phyloP scores from a whole-genome alignment of 1,140 invertebrate species.

The Eriocheir sinensis region DNA sequence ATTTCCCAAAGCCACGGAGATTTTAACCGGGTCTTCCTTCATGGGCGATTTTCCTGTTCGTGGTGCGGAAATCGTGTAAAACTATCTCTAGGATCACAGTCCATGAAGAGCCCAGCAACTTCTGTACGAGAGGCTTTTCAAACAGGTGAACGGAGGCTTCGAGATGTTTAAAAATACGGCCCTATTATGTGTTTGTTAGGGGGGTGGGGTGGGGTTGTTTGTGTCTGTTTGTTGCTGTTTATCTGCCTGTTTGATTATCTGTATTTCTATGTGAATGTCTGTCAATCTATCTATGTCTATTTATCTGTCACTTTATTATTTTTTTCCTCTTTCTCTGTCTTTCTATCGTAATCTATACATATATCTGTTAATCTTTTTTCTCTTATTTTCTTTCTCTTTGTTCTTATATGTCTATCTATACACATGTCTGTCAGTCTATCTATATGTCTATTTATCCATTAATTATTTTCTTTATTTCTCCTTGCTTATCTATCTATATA shows the following conservation, averaged over 20 bases:
- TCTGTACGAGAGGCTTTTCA: no score
- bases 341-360: neutral
- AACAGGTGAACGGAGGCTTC: neutral
- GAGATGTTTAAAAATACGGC: neutral
- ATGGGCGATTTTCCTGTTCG: no score
- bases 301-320: neutral
- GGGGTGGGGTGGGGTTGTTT: neutral
- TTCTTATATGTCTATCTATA: no score
- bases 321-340: no score
- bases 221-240: slow-evolving; percentile 22
- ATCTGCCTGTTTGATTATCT: neutral
- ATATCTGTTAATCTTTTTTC: neutral
- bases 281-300: neutral
- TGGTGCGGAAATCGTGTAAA: no score
- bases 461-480: neutral
- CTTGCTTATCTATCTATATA: no score
- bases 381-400: neutral
- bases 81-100: no score
- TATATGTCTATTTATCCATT: no score
- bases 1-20: no score
- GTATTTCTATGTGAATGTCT: neutral
- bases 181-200: neutral
- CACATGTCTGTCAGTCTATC: no score
- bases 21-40: no score
- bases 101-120: no score